Percentiles rank a stretch among this genome's conserved stretches.
These are phyloP conservation scores for Pseudachorutes palmiensis DNA, from an alignment of 1,140 invertebrate genomes.

Conservation along the genomic window DNA sequence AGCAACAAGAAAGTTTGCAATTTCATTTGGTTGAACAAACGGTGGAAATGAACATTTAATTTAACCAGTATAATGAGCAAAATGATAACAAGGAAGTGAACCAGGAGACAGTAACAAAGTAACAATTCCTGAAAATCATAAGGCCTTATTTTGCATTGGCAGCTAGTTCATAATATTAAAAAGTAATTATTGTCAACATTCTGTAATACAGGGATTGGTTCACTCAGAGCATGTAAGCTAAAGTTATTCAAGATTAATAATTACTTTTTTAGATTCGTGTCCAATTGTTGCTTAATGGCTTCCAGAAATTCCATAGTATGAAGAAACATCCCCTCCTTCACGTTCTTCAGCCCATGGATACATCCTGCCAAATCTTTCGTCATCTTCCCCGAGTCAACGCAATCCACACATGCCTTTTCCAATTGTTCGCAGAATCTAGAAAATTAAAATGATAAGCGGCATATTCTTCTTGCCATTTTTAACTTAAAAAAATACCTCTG, in stretches of 20 bases:
- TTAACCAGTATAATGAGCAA: no score
- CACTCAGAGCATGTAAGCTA: neutral
- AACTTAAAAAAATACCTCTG: slow-evolving; percentile 45
- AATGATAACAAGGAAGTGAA: no score
- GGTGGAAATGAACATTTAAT: no score
- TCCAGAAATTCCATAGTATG: slow-evolving; percentile 78
- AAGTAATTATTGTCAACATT: no score
- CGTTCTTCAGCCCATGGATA: slow-evolving; percentile 68
- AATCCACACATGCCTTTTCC: slow-evolving; percentile 70
- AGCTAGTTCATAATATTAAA: no score
- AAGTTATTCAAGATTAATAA: neutral
- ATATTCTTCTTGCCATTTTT: no score
- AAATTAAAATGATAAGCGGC: slow-evolving; percentile 11
- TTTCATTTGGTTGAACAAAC: no score
- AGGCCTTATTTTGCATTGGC: no score
- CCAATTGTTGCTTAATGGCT: slow-evolving; percentile 67
- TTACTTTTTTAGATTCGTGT: slow-evolving; percentile 46
- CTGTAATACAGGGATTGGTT: no score
- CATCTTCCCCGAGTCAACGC: slow-evolving; percentile 78
- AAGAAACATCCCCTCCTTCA: slow-evolving; percentile 69
- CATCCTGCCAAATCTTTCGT: slow-evolving; percentile 85
- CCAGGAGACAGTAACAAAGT: no score
- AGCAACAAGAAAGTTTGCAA: no score
- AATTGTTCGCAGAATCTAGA: slow-evolving; percentile 49
- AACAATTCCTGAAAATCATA: no score